These are phyloP conservation scores for Neodontobutis hainanensis DNA, from an alignment of 2,113 vertebrate species.

Conservation along the genomic window DNA sequence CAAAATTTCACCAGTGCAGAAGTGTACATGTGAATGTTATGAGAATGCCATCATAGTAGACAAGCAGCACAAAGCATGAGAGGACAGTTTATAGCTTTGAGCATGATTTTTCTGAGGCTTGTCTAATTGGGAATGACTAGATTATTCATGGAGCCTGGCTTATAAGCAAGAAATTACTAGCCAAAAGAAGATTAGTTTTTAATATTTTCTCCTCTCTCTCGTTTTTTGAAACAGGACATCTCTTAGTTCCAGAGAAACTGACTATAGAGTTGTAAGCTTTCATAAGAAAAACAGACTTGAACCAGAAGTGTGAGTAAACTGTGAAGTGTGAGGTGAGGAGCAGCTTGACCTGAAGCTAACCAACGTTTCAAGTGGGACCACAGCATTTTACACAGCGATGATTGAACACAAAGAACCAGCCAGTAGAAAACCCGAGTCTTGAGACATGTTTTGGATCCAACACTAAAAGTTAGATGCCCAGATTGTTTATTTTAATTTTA, in stretches of 20 bases:
- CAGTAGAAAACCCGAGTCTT: conserved; percentile 20
- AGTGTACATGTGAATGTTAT: conserved; percentile 24
- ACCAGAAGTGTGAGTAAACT: conserved; percentile 58
- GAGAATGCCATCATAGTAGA: conserved; percentile 25
- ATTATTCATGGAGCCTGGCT: neutral
- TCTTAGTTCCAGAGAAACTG: conserved; percentile 76
- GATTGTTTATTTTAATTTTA: conserved; percentile 21
- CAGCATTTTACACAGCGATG: conserved; percentile 65
- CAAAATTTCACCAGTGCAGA: conserved; percentile 79
- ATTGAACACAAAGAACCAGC: conserved; percentile 50
- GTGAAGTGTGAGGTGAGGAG: conserved; percentile 70
- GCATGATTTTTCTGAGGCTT: conserved; percentile 53
- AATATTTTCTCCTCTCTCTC: conserved; percentile 70
- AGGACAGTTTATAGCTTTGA: conserved; percentile 55
- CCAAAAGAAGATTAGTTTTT: conserved; percentile 40
- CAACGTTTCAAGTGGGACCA: conserved; percentile 60
- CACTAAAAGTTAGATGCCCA: neutral
- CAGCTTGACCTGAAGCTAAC: conserved; percentile 54
- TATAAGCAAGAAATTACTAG: conserved; percentile 26
- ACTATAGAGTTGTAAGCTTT: conserved; percentile 56
- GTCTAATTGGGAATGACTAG: conserved; percentile 48
- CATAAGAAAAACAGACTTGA: conserved; percentile 51
- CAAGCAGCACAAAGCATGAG: conserved; percentile 45
- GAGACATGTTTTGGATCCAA: neutral
- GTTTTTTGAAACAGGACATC: conserved; percentile 76